Base-by-base conservation (phyloP, 2,113 vertebrate genomes). In the Apodemus sylvaticus region DNA sequence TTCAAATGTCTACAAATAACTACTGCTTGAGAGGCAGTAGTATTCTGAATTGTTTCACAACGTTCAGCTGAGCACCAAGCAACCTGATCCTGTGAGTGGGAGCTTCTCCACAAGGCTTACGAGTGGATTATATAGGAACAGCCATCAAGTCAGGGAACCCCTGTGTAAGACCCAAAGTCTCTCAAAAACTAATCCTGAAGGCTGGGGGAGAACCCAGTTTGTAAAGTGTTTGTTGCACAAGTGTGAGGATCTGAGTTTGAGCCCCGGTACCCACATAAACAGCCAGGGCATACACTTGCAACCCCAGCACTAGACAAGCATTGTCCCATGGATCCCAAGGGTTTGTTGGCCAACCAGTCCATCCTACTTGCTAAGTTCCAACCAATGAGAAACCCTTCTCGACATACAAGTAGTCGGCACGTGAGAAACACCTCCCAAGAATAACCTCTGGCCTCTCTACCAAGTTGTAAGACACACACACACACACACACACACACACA, bases 11-110 rank as follows among this genome's bases (percentile, higher is more conserved):
- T 81, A 42, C 8, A 24, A 17, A n/a, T 10, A 45, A 14, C 12
- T 5, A 4, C 36, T 17, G 0, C 36, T 2, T 8, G 60, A 13
- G 13, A 7, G 4, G 12, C 76, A 7, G 39, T 5, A 20, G 9
- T 10, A 14, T 5, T 14, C 2, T 2, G 1, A 0, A 29, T 8
- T 24, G 36, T 16, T 34, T 34, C 22, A 39, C 39, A 74, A 31
- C n/a, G 66, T 22, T 39, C 58, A n/a, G 7, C 39, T 39, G 16
- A 5, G 24, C 86, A 51, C 60, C 7, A 55, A 26, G 60, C 16
- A 39, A 39, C 10, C 74, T 29, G 17, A 64, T 6, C 22, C 34
- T 22, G 0, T 12, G 70, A 81, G 51, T 60, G 10, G 2, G 31
- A 31, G 0, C 39, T 1, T 34, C 2, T 60, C 73, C 62, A 17